phyloP scores from a whole-genome alignment of 2,888 invertebrate genomes.

The Lottia scabra region DNA sequence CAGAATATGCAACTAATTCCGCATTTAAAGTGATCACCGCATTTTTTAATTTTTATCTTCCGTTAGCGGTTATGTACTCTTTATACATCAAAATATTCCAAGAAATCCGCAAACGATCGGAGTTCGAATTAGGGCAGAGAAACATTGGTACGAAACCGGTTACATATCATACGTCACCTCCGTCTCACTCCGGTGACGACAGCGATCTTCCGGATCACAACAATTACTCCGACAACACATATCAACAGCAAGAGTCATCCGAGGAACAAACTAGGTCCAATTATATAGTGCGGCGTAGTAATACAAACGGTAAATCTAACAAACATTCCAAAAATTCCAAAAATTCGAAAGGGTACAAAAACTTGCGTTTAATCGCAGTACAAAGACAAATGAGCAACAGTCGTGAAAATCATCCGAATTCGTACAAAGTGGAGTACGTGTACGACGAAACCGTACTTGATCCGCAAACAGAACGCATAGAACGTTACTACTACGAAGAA shows the following conservation, averaged over 20 bases:
- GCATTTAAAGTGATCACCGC: constrained; percentile 71
- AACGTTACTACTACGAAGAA: constrained; percentile 59
- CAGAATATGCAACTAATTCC: constrained; percentile 71
- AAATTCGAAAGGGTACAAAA: constrained; percentile 17
- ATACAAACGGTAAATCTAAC: not conserved
- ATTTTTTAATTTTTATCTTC: constrained; percentile 73
- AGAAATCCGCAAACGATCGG: constrained; percentile 70
- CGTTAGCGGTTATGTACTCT: constrained; percentile 71
- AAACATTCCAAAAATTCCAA: not conserved
- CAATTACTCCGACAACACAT: constrained; percentile 27
- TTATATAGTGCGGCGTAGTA: not conserved
- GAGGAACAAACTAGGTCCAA: constrained; percentile 5
- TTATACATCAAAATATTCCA: constrained; percentile 71
- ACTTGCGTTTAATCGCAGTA: constrained; percentile 27
- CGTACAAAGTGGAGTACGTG: constrained; percentile 57
- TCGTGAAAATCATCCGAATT: constrained; percentile 5
- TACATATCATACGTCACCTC: constrained; percentile 25
- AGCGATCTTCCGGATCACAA: constrained; percentile 32
- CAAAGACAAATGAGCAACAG: constrained; percentile 23
- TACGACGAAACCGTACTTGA: constrained; percentile 65
- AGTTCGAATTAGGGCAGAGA: constrained; percentile 64
- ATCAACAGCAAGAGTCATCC: constrained; percentile 17
- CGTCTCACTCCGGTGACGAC: constrained; percentile 29
- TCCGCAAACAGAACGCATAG: constrained; percentile 60
- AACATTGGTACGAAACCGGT: constrained; percentile 37